A percentile compares a stretch with the other conserved stretches of the same genome.
phyloP scores from a whole-genome alignment of 2,113 vertebrate genomes.

The Cepphus grylle region DNA sequence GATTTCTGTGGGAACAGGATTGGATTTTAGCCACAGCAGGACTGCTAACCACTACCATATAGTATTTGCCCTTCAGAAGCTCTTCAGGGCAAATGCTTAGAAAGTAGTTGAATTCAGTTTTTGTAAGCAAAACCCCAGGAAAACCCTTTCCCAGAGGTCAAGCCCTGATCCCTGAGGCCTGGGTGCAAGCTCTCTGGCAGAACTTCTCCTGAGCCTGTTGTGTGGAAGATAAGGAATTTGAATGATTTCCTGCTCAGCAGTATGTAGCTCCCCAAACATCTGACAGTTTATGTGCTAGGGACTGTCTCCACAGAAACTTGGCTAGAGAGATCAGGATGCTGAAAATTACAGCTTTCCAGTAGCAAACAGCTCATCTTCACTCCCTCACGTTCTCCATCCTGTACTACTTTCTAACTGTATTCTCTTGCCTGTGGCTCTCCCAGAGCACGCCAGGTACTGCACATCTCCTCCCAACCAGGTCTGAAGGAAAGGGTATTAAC shows the following conservation, averaged over 20 bases:
- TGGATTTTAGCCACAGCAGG: background rate
- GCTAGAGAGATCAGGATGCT: background rate
- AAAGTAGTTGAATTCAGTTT: constrained; percentile 15
- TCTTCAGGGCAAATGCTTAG: background rate
- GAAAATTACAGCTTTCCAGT: background rate
- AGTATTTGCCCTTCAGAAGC: background rate
- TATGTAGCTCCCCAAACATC: constrained; percentile 26
- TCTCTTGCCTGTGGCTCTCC: background rate
- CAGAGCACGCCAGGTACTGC: background rate
- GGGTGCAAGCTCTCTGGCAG: constrained; percentile 8
- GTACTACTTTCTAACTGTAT: background rate
- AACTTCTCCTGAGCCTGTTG: constrained; percentile 11
- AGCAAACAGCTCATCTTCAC: background rate
- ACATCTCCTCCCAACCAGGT: background rate
- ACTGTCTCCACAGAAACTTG: constrained; percentile 40
- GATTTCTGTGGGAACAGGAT: constrained; percentile 9
- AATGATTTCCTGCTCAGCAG: constrained; percentile 68
- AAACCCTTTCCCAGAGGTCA: background rate
- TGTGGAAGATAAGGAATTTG: constrained; percentile 63
- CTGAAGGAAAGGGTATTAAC: background rate
- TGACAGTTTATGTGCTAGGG: constrained; percentile 17
- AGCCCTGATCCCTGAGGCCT: background rate
- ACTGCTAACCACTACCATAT: background rate
- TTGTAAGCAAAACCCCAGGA: background rate
- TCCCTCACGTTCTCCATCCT: background rate